These are phyloP conservation scores for Xiphorhynchus erythropygius DNA, from an alignment of 2,797 vertebrate species.

Conservation along the genomic window DNA sequence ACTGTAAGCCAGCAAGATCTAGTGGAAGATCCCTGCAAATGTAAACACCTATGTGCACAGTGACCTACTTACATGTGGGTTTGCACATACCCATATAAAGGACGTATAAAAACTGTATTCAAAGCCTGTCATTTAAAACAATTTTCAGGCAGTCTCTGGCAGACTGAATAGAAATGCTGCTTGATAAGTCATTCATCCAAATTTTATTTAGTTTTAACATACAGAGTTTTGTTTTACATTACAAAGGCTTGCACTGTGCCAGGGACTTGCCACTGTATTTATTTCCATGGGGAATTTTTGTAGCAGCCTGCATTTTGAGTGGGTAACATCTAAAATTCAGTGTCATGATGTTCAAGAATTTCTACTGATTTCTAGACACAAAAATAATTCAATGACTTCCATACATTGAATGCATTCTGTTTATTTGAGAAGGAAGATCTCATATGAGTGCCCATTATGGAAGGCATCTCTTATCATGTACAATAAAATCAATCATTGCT, in stretches of 20 bases:
- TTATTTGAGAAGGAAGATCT: slow-evolving; percentile 97
- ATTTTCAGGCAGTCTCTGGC: background rate
- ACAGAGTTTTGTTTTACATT: background rate
- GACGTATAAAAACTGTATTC: background rate
- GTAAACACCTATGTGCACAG: background rate
- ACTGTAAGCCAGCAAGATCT: background rate
- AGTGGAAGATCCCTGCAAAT: background rate
- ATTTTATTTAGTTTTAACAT: background rate
- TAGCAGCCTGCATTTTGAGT: background rate
- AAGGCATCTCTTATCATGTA: slow-evolving; percentile 86
- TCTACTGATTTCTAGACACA: background rate
- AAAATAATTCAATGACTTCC: slow-evolving; percentile 54
- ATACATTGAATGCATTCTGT: slow-evolving; percentile 85
- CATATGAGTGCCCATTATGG: slow-evolving; percentile 82
- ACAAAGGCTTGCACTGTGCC: background rate
- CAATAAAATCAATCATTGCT: slow-evolving; percentile 91
- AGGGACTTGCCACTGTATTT: background rate
- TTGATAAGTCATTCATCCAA: background rate
- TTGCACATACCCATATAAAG: background rate
- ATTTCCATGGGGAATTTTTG: background rate
- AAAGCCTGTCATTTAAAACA: background rate
- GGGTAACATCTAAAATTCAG: background rate
- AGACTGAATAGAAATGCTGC: background rate
- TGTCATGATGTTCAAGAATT: background rate
- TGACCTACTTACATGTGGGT: slow-evolving; percentile 5